phyloP scores from a whole-genome alignment of 2,797 vertebrate species.

The Cirrhinus molitorella region DNA sequence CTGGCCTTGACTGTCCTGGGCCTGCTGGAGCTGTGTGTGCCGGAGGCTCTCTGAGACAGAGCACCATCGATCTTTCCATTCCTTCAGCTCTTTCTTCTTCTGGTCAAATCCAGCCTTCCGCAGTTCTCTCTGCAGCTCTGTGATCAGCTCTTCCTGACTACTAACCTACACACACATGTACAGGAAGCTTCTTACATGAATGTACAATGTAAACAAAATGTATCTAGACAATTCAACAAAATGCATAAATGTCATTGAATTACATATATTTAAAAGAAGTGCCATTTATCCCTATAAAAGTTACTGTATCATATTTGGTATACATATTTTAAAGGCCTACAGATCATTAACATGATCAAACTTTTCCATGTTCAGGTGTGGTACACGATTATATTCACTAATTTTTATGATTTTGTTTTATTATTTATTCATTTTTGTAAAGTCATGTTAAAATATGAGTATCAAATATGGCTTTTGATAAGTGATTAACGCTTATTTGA shows the following conservation, averaged over 20 bases:
- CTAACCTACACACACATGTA: conserved; percentile 42
- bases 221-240: not conserved
- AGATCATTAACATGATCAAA: not conserved
- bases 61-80: conserved; percentile 37
- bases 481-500: not conserved
- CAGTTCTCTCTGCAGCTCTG: conserved; percentile 61
- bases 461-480: not conserved
- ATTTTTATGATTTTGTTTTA: too few species aligned
- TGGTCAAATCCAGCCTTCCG: conserved; percentile 65
- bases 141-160: conserved; percentile 7
- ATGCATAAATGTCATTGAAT: not conserved
- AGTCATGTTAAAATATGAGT: not conserved
- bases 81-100: conserved; percentile 63
- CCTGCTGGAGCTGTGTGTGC: conserved; percentile 57
- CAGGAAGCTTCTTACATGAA: not conserved
- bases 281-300: not conserved
- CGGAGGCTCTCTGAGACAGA: conserved; percentile 40
- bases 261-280: not conserved
- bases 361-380: too few species aligned
- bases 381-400: not conserved
- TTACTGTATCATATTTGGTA: not conserved
- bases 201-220: not conserved
- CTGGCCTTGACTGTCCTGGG: conserved; percentile 48
- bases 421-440: not conserved
- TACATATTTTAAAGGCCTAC: not conserved